These are phyloP conservation scores for Pao palembangensis DNA, from an alignment of 2,113 vertebrate species.

Conservation along the genomic window DNA sequence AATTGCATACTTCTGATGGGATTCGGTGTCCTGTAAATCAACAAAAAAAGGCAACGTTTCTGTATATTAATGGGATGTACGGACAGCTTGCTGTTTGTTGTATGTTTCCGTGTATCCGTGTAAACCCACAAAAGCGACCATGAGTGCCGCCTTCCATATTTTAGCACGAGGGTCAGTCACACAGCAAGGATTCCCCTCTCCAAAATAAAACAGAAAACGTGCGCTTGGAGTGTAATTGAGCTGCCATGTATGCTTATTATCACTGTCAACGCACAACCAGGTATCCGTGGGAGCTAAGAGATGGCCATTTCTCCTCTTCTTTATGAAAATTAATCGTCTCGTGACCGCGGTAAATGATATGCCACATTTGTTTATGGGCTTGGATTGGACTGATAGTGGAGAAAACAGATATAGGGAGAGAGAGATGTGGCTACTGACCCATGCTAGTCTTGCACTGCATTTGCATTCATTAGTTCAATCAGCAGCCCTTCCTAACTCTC, in stretches of 20 bases:
- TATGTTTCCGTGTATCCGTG: no score
- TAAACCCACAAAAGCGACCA: background rate
- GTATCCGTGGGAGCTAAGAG: constrained; percentile 56
- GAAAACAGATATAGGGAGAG: constrained; percentile 56
- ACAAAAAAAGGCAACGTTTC: no score
- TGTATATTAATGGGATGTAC: no score
- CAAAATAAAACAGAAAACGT: constrained; percentile 61
- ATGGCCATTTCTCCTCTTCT: constrained; percentile 64
- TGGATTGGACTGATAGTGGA: constrained; percentile 59
- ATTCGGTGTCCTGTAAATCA: no score
- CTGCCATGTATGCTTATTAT: constrained; percentile 74
- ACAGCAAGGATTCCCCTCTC: constrained; percentile 42
- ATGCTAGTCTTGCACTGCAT: constrained; percentile 53
- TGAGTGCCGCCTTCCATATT: constrained; percentile 33
- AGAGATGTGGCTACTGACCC: constrained; percentile 61
- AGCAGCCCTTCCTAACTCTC: constrained; percentile 60
- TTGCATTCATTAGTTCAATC: constrained; percentile 72
- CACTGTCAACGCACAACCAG: constrained; percentile 70
- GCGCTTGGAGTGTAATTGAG: constrained; percentile 68
- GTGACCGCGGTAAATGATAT: constrained; percentile 67
- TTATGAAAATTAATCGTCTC: constrained; percentile 71
- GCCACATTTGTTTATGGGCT: constrained; percentile 71
- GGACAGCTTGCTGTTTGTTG: no score
- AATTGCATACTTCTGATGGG: no score
- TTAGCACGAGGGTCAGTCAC: constrained; percentile 40